Conservation (phyloP, 2,113 vertebrate genomes). For the Gymnobelideus leadbeateri region DNA sequence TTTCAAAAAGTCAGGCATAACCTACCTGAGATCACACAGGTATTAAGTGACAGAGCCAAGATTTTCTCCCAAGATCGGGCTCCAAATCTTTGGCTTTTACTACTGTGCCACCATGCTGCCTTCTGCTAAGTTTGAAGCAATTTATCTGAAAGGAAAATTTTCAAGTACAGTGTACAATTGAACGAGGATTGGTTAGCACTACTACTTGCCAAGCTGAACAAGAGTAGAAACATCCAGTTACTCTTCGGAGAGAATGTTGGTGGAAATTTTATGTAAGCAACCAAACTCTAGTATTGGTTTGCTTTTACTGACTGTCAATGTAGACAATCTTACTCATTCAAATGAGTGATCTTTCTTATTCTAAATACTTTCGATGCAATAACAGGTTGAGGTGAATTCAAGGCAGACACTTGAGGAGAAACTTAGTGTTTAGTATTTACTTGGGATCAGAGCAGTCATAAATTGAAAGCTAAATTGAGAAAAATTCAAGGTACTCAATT, state of each 20-base stretch:
- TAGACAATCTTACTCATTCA: not conserved
- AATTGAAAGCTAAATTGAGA: not conserved
- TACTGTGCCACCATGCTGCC: not conserved
- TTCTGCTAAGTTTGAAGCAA: not conserved
- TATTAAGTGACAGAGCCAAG: not conserved
- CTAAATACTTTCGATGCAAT: not conserved
- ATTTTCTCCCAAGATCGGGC: not conserved
- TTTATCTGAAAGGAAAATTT: not conserved
- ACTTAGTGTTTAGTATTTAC: not conserved
- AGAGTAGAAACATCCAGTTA: not conserved
- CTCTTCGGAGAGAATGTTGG: not conserved
- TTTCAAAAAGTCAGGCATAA: not conserved
- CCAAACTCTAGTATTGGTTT: not conserved
- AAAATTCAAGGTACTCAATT: not conserved
- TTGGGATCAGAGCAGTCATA: not conserved
- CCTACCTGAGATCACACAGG: not conserved
- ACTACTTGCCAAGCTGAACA: not conserved
- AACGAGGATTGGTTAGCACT: not conserved
- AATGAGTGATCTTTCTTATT: not conserved
- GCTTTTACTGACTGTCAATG: not conserved
- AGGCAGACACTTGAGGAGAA: not conserved
- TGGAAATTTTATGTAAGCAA: not conserved
- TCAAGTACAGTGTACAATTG: not conserved
- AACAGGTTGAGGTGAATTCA: not conserved
- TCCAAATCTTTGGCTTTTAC: not conserved